Evolutionary conservation across 2,113 vertebrate genomes (phyloP).

Genomic region (Ictalurus furcatus): DNA sequence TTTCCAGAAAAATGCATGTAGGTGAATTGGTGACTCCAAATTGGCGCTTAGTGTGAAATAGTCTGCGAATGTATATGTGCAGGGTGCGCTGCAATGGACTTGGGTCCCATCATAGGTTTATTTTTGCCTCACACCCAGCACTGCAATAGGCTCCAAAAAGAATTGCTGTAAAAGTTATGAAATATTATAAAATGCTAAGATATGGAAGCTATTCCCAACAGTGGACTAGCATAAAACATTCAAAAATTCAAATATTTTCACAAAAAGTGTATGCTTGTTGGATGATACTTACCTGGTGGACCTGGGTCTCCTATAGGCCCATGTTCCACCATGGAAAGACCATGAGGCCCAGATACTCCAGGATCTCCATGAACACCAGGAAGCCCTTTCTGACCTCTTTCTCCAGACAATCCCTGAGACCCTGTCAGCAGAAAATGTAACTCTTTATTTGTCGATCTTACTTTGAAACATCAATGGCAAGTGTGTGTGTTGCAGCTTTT

Average conservation of each 20-base stretch:
- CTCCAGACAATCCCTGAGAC: constrained; percentile 43
- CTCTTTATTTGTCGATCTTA: background rate
- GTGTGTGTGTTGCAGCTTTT: background rate
- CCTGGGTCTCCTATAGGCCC: constrained; percentile 34
- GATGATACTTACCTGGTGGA: constrained; percentile 44
- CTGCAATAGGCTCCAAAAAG: background rate
- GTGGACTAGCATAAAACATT: background rate
- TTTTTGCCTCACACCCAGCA: too few species aligned
- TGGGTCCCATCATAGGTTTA: too few species aligned
- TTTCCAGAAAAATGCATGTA: background rate
- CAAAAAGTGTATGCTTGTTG: background rate
- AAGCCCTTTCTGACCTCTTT: constrained; percentile 53
- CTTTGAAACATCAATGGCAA: background rate
- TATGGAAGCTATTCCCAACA: background rate
- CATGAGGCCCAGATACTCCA: constrained; percentile 53
- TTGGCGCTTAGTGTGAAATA: background rate
- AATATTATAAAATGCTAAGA: background rate
- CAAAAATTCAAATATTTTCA: background rate
- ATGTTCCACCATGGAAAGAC: background rate
- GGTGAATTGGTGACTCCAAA: background rate
- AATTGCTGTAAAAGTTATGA: background rate
- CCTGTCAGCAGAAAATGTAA: constrained; percentile 47
- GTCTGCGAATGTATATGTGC: background rate
- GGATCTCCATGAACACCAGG: constrained; percentile 58
- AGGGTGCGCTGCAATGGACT: background rate